Evolutionary conservation across 2,113 vertebrate species (phyloP), one percentile per base, ranked within the genome.

Genomic region (Tragelaphus buxtoni): DNA sequence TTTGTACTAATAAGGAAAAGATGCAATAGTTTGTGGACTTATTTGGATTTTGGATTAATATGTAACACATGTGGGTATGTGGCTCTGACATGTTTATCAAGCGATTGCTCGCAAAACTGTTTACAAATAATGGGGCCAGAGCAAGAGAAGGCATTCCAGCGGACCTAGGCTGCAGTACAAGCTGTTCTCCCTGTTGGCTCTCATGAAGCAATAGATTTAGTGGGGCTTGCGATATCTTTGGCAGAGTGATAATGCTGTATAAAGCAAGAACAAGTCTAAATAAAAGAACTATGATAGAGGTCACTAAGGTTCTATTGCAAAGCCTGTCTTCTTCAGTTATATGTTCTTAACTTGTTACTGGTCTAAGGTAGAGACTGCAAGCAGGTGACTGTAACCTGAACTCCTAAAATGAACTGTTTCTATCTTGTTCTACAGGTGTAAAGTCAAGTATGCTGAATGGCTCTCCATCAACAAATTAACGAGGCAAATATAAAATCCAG

Each of bases 91-190:
- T 74, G 47, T 88, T 96, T 98, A 95, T 93, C 72, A 86, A 91
- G 30, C 3, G 3, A 74, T 9, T 58, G 17, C 83, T 96, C 95
- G 80, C 11, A 65, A 35, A 91, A 60, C 74, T 96, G 83, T 92
- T 98, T 96, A 92, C 35, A 96, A 95, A 93, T 87, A 92, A 51
- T 76, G 60, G 16, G 42, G 74, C 74, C 76, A 69, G 74, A 96
- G 45, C 32, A 84, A 96, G 47, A 49, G n/a, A 90, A 98, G 60
- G 53, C 92, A 88, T 95, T 90, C 51, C 79, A 87, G 45, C 5
- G 20, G 81, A 74, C 86, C 16, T 72, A 81, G 74, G 55, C 47
- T 91, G 18, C 8, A 76, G 47, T n/a, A 89, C 51, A 95, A 92
- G 72, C 42, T 49, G 80, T 84, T 93, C 60, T 85, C 56, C 26